Evolutionary conservation across 2,888 invertebrate genomes (phyloP).

Genomic region (Smittia aterrima): DNA sequence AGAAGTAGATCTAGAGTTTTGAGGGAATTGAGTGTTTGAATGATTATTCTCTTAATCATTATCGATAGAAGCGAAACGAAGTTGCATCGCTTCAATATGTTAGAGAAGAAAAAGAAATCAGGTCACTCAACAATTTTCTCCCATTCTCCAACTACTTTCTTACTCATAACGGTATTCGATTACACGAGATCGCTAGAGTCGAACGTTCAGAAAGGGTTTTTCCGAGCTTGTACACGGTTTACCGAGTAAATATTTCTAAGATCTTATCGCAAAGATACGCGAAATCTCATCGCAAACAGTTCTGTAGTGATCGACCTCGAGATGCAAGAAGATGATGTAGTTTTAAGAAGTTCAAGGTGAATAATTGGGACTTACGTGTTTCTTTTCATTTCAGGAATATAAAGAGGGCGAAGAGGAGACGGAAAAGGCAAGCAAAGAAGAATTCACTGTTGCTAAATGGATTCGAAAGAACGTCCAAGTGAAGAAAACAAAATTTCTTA

Average conservation of each 20-base stretch:
- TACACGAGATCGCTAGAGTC: neutral
- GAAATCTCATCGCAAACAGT: neutral
- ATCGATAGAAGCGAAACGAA: neutral
- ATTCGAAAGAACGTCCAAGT: constrained; percentile 88
- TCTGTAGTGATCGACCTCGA: neutral
- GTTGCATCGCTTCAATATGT: neutral
- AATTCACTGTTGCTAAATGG: constrained; percentile 92
- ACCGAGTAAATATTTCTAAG: no score
- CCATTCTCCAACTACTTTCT: neutral
- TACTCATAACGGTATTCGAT: neutral
- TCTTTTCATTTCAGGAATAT: constrained; percentile 49
- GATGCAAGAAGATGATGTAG: neutral
- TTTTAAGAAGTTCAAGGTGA: neutral
- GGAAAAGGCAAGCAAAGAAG: constrained; percentile 83
- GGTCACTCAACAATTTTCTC: neutral
- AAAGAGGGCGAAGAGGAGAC: constrained; percentile 56
- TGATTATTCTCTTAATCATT: neutral
- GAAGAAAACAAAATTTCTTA: constrained; percentile 93
- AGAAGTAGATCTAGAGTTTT: neutral
- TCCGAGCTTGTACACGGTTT: no score
- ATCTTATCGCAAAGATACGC: neutral
- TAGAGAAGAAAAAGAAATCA: neutral
- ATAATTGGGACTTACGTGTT: neutral
- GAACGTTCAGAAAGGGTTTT: neutral
- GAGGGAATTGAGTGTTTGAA: no score